Base-by-base conservation (phyloP, 2,797 vertebrate species). In the Cetoscarus ocellatus region DNA sequence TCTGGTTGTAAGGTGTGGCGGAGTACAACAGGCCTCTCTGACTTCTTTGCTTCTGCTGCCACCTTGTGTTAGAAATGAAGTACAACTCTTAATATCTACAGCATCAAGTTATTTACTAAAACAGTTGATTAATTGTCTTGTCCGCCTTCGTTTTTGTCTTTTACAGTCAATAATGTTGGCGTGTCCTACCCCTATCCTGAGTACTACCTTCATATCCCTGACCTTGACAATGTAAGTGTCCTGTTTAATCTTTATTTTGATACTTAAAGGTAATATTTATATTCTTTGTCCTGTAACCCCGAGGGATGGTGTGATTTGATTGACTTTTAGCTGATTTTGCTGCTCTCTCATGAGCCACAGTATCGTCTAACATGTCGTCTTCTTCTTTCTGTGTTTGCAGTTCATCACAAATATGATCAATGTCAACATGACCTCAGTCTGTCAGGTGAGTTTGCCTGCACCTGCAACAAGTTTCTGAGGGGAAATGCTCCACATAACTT, bases 141-240 rank as follows among this genome's bases (percentile, higher is more conserved):
- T 61, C 5, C 10, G 6, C 5, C 12, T 1, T 35, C 40, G 3
- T 11, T 62, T 73, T 73, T 83, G 9, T 61, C 27, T 34, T 39
- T 48, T 50, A 70, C 91, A 99, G 98, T 99, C 43, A 99, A 99
- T 92, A 99, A 99, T 3, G 98, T 99, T 76, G 98, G 97, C 12
- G 82, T 93, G 35, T 94, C 97, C 0, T 99, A 99, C 60, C 7
- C 64, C 3, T 97, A 98, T 80, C 98, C 98, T 0, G 97, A 99
- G 74, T 98, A 96, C 86, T 99, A 95, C 85, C 89, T 98, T 34
- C 93, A 96, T 1, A 63, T 99, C 69, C 96, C 97, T 57, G 94
- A 99, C 79, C 86, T 99, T 85, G 95, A 99, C 70, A 93, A 93
- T 0, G 98, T 99, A 83, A 97, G 97, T 95, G 48, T n/a, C 18